Base-by-base conservation (phyloP, 2,888 invertebrate species). In the Ormyrus nitidulus region DNA sequence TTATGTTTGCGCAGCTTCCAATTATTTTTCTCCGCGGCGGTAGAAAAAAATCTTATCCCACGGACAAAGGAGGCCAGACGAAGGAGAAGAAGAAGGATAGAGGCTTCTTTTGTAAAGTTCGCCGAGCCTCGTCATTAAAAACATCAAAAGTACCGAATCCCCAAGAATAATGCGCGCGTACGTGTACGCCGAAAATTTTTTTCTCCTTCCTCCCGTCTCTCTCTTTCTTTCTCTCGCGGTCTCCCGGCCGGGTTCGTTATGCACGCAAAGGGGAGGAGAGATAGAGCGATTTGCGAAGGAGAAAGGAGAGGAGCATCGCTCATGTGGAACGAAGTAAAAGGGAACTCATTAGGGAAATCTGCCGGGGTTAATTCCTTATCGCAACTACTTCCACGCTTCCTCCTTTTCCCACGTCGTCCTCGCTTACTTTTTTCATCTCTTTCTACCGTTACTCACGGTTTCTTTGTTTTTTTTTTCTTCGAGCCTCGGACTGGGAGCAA, bases 331-430 rank as follows among this genome's bases (percentile, higher is more conserved):
- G 81, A 84, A 83, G 83, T 82, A 83, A 84, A 84, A 83, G 83
- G 82, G 83, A 84, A 83, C 86, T 86, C 86, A 84, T 86, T 86
- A 86, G 84, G 85, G 83, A 85, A 86, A 86, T 85, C 85, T 85
- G 82, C 84, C 82, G 84, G 82, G 74, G 83, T 85, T 85, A 85
- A 86, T 86, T 86, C 82, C 85, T 85, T 84, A 85, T 85, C 85
- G 84, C 76, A 76, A 80, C 69, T 69, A 59, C 68, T 58, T 7
- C 69, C 46, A n/a, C 46, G 44, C 10, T 9, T 58, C 10, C 19
- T 10, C 56, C 78, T 58, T 81, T 71, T 69, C 62, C 68, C 51
- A 59, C 61, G 44, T 62, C 73, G 13, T 19, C 59, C 51, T 58
- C 56, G 48, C 74, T 59, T 48, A 10, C 66, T 59, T 74, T 11